Evolutionary conservation across 2,888 invertebrate genomes (phyloP).

Genomic region (Hoplodrina blanda): DNA sequence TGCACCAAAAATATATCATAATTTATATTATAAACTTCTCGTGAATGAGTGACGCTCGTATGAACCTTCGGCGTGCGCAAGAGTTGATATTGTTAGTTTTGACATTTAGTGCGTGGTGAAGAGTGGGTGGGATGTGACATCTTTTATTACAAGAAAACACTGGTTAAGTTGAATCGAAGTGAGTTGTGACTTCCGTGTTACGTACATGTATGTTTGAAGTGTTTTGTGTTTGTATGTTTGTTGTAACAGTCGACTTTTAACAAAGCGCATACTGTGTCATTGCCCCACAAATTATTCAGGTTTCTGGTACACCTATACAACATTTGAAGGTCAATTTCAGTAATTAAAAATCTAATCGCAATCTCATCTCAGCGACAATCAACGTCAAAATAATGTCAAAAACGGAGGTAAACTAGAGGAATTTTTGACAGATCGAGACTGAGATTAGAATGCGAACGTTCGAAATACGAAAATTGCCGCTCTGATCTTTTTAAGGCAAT

Average conservation of each 20-base stretch:
- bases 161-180: conserved; percentile 59
- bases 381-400: too few relatives aligned
- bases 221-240: conserved; percentile 37
- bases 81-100: conserved; percentile 54
- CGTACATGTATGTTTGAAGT: conserved; percentile 40
- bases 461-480: too few relatives aligned
- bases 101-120: conserved; percentile 45
- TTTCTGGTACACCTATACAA: background rate
- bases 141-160: conserved; percentile 61
- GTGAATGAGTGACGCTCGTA: conserved; percentile 70
- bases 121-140: conserved; percentile 50
- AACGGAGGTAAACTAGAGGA: too few relatives aligned
- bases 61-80: conserved; percentile 63
- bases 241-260: conserved; percentile 35
- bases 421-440: too few relatives aligned
- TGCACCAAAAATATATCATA: conserved; percentile 73
- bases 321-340: background rate
- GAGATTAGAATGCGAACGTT: too few relatives aligned
- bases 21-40: conserved; percentile 71
- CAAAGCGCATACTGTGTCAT: conserved; percentile 47
- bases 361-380: too few relatives aligned
- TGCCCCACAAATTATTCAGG: background rate
- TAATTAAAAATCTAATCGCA: too few relatives aligned
- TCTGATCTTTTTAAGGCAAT: background rate
- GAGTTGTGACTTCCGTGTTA: conserved; percentile 65